Evolutionary conservation across 2,797 vertebrate genomes (phyloP).

Genomic region (Monodelphis domestica): DNA sequence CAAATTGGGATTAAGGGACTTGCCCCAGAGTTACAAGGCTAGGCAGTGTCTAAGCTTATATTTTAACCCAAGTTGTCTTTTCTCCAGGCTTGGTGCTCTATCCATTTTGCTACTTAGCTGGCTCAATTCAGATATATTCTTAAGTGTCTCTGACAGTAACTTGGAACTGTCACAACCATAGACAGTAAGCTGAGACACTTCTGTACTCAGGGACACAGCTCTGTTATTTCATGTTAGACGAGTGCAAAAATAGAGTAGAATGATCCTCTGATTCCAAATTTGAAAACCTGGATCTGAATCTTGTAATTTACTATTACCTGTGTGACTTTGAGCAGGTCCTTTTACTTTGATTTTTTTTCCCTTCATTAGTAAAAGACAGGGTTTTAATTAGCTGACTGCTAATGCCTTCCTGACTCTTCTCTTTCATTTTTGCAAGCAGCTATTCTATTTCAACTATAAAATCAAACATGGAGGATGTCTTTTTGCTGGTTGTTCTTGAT

Average conservation of each 20-base stretch:
- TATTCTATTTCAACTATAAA: background rate
- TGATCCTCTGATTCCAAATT: background rate
- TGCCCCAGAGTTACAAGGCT: too few relatives aligned
- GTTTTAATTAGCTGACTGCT: background rate
- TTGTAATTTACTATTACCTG: background rate
- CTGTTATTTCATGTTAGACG: background rate
- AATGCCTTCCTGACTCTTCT: background rate
- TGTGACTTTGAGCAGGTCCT: background rate
- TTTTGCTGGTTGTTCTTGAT: background rate
- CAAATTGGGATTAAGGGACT: too few relatives aligned
- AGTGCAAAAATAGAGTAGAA: background rate
- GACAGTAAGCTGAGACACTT: background rate
- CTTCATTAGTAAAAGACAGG: background rate
- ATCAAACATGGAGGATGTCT: background rate
- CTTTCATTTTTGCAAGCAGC: background rate
- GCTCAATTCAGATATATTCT: too few relatives aligned
- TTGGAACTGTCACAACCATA: background rate
- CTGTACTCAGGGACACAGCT: background rate
- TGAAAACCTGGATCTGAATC: background rate
- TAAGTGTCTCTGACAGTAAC: background rate
- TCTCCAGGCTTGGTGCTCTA: too few relatives aligned
- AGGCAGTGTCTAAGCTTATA: too few relatives aligned
- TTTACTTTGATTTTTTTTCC: background rate
- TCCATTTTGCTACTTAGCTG: too few relatives aligned
- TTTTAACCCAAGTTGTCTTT: too few relatives aligned